Percentiles rank a stretch among this genome's conserved stretches.
These are phyloP conservation scores for Passer montanus DNA, from an alignment of 2,113 vertebrate species.

Conservation along the genomic window DNA sequence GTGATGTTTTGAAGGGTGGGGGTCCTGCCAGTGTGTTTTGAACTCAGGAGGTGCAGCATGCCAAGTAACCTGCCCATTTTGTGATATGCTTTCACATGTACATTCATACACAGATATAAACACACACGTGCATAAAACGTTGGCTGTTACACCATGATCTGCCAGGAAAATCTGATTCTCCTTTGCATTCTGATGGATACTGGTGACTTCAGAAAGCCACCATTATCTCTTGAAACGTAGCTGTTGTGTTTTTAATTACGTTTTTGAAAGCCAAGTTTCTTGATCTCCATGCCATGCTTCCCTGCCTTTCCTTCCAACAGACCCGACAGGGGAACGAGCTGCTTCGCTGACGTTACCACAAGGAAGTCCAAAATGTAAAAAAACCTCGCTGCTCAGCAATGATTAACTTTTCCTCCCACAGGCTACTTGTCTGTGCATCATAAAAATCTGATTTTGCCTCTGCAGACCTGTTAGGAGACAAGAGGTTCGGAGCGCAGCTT, in stretches of 20 bases:
- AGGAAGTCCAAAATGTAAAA: conserved; percentile 46
- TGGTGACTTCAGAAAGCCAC: neutral
- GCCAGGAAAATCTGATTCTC: neutral
- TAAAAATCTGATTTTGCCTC: neutral
- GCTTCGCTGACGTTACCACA: neutral
- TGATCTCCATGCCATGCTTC: neutral
- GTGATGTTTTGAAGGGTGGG: neutral
- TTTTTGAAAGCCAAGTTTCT: neutral
- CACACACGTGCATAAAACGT: neutral
- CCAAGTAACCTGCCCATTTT: neutral
- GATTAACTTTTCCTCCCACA: conserved; percentile 56
- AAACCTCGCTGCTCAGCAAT: neutral
- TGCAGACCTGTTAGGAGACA: neutral
- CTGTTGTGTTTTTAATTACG: neutral
- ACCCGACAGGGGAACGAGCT: neutral
- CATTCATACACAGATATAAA: neutral
- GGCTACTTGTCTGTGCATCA: neutral
- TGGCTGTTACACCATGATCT: neutral
- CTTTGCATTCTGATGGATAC: neutral
- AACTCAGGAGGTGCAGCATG: neutral
- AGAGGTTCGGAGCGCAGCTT: neutral
- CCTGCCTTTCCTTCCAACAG: neutral
- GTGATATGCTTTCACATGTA: neutral
- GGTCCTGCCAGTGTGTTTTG: neutral
- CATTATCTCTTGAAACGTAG: neutral